Conservation (phyloP, 2,888 invertebrate genomes). For the Chloroclystis v-ata region DNA sequence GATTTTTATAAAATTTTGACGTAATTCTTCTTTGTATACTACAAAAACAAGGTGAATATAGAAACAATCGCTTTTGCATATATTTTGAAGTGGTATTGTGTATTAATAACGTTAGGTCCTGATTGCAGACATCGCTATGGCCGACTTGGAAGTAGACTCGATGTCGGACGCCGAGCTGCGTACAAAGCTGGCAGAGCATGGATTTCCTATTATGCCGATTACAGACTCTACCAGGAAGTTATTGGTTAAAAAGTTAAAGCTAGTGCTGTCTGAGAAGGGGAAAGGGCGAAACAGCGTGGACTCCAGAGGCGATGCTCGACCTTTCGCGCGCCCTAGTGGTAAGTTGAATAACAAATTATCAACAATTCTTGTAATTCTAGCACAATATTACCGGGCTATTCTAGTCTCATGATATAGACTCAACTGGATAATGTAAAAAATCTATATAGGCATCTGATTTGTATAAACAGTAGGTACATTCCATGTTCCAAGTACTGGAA, state of each 20-base stretch:
- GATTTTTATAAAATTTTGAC: conserved; percentile 68
- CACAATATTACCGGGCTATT: too few species aligned
- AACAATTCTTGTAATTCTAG: too few species aligned
- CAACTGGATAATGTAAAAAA: too few species aligned
- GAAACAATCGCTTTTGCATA: conserved; percentile 4
- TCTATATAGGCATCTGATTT: too few species aligned
- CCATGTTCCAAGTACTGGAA: too few species aligned
- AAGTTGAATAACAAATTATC: background rate
- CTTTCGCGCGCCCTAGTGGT: conserved; percentile 30
- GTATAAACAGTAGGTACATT: too few species aligned
- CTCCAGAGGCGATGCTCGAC: conserved; percentile 63
- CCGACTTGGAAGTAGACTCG: conserved; percentile 80
- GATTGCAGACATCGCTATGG: conserved; percentile 85
- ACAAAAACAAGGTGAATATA: conserved; percentile 55
- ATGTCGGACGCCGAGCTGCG: conserved; percentile 85
- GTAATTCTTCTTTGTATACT: conserved; percentile 62
- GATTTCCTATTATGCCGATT: conserved; percentile 88
- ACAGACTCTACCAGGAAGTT: conserved; percentile 88
- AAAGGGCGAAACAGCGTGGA: conserved; percentile 66
- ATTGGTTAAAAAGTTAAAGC: conserved; percentile 85
- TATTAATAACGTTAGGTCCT: conserved; percentile 47
- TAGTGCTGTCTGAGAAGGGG: conserved; percentile 81
- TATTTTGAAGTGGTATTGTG: conserved; percentile 31
- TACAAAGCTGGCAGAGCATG: conserved; percentile 84
- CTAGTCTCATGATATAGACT: too few species aligned